Evolutionary conservation across 2,888 invertebrate genomes (phyloP).

Genomic region (Megalurothrips usitatus): DNA sequence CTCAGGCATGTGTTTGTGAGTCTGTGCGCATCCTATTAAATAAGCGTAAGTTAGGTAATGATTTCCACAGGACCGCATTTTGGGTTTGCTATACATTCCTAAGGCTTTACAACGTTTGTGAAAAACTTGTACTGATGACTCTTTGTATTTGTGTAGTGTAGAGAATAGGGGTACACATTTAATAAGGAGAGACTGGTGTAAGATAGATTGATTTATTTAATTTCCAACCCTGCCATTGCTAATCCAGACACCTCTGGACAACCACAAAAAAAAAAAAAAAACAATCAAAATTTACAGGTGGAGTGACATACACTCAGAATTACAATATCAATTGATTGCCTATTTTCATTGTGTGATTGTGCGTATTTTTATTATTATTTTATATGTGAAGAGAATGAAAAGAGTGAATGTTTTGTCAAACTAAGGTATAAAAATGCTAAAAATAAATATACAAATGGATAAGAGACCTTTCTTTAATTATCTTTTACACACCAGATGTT

Average conservation of each 20-base stretch:
- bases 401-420: neutral
- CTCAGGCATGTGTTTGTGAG: conserved; percentile 9
- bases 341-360: conserved; percentile 7
- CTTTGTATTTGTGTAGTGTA: too few relatives aligned
- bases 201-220: neutral
- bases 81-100: too few relatives aligned
- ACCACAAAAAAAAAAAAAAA: neutral
- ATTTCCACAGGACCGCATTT: too few relatives aligned
- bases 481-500: too few relatives aligned
- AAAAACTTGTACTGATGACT: too few relatives aligned
- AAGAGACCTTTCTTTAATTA: too few relatives aligned
- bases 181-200: too few relatives aligned
- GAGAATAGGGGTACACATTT: too few relatives aligned
- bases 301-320: neutral
- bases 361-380: neutral
- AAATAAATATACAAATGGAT: neutral
- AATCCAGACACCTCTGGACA: neutral
- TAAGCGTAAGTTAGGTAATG: neutral
- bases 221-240: conserved; percentile 10
- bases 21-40: neutral
- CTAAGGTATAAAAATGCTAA: neutral
- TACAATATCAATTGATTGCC: neutral
- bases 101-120: too few relatives aligned
- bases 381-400: conserved; percentile 2
- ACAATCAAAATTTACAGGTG: neutral